These are phyloP conservation scores for Scaptomyza caliginosa DNA, from an alignment of 2,888 invertebrate species.

Conservation along the genomic window DNA sequence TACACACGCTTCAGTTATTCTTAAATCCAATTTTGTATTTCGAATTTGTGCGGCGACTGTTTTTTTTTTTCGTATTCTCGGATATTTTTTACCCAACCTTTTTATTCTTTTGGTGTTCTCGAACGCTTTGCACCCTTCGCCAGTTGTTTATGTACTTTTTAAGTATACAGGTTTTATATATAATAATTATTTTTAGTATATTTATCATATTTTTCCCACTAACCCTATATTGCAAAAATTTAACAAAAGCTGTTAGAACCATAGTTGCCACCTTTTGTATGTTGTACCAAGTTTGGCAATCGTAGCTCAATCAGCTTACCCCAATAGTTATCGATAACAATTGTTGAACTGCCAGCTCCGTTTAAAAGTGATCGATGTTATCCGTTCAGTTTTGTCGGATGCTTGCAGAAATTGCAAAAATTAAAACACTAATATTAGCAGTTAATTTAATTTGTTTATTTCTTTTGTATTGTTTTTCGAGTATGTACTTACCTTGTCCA, in stretches of 20 bases:
- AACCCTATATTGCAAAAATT: constrained; percentile 35
- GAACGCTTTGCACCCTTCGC: constrained; percentile 29
- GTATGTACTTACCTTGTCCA: constrained; percentile 49
- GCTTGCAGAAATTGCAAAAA: constrained; percentile 1
- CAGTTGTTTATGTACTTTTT: constrained; percentile 42
- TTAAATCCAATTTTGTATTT: constrained; percentile 27
- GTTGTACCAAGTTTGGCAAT: not conserved
- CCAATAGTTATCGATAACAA: constrained; percentile 17
- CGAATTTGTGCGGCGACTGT: constrained; percentile 27
- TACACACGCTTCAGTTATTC: constrained; percentile 4
- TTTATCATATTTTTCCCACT: constrained; percentile 20
- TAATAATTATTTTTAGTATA: constrained; percentile 19
- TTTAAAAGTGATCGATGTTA: not conserved
- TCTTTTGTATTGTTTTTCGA: constrained; percentile 30
- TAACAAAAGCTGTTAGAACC: constrained; percentile 17
- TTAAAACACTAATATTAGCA: constrained; percentile 33
- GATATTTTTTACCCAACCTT: constrained; percentile 10
- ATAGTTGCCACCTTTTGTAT: not conserved
- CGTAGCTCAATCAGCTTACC: not conserved
- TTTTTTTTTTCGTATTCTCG: constrained; percentile 25
- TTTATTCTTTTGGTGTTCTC: constrained; percentile 15
- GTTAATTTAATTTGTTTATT: constrained; percentile 11
- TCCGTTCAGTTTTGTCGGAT: not conserved
- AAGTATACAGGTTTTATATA: constrained; percentile 11
- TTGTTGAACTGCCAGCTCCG: not conserved